Percentiles rank a stretch among this genome's conserved stretches.
These are phyloP conservation scores for Heliconius hortense DNA, from an alignment of 2,888 invertebrate species.

Conservation along the genomic window DNA sequence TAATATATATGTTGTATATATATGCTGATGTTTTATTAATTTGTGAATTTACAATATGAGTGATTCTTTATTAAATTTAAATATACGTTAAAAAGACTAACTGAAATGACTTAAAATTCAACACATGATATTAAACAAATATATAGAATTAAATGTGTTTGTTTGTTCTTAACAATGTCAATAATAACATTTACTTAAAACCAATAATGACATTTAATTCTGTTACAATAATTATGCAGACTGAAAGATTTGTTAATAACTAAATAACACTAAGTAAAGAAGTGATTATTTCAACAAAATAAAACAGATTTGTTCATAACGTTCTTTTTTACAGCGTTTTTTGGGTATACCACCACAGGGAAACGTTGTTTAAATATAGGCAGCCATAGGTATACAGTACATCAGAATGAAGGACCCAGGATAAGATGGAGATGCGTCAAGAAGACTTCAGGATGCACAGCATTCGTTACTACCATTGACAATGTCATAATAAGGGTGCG, in stretches of 20 bases:
- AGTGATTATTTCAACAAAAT: not conserved
- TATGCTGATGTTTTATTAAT: not conserved
- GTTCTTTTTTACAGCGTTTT: slow-evolving; percentile 49
- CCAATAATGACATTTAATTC: not conserved
- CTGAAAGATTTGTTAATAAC: not conserved
- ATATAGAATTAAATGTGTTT: not conserved
- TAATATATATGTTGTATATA: not conserved
- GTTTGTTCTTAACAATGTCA: not conserved
- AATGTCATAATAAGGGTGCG: slow-evolving; percentile 51
- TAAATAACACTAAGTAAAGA: not conserved
- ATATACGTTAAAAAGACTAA: not conserved
- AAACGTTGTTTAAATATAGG: slow-evolving; percentile 65
- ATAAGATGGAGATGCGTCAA: slow-evolving; percentile 62
- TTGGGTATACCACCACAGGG: slow-evolving; percentile 60
- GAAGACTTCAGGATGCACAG: slow-evolving; percentile 57
- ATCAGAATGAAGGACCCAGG: slow-evolving; percentile 67
- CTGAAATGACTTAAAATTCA: not conserved
- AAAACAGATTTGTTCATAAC: slow-evolving; percentile 6
- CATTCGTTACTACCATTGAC: slow-evolving; percentile 62
- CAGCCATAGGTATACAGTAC: slow-evolving; percentile 58
- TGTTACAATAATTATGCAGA: no score
- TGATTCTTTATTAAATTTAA: not conserved
- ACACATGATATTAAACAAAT: not conserved
- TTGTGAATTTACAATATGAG: no score
- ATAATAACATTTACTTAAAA: not conserved